Evolutionary conservation across 2,113 vertebrate genomes (phyloP).

Genomic region (Azemiops feae): DNA sequence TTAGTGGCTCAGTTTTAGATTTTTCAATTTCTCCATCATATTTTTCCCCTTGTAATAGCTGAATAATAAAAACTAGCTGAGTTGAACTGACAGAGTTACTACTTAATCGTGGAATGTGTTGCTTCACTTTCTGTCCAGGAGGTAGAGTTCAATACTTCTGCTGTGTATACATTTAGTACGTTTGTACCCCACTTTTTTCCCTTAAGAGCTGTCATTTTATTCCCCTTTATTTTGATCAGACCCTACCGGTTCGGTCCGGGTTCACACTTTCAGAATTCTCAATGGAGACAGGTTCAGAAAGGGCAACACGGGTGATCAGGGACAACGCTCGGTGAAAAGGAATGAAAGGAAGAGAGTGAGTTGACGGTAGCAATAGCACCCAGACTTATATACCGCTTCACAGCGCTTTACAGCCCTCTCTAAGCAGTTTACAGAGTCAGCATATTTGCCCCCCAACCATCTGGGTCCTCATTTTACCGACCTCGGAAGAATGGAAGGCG

Average conservation of each 20-base stretch:
- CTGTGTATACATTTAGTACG: neutral
- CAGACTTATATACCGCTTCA: too few species aligned
- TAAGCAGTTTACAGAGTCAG: too few species aligned
- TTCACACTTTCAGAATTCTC: neutral
- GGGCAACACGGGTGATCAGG: neutral
- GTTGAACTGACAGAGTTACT: slow-evolving; percentile 3
- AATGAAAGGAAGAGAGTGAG: neutral
- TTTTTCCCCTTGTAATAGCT: neutral
- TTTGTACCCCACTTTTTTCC: neutral
- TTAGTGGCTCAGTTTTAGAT: neutral
- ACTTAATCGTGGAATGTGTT: neutral
- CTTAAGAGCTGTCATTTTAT: neutral
- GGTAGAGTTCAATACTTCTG: neutral
- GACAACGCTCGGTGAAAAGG: neutral
- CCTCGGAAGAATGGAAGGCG: too few species aligned
- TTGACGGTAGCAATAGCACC: too few species aligned
- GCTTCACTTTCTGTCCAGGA: too few species aligned
- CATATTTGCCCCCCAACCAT: too few species aligned
- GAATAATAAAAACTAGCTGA: slow-evolving; percentile 3
- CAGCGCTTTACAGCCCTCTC: too few species aligned
- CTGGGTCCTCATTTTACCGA: too few species aligned
- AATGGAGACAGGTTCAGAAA: neutral
- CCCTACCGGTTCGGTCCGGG: neutral
- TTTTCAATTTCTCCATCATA: neutral
- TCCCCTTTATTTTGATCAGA: neutral